Evolutionary conservation across 2,888 invertebrate genomes (phyloP), one percentile per base, ranked within the genome.

Genomic region (Rhodophaea formosa): DNA sequence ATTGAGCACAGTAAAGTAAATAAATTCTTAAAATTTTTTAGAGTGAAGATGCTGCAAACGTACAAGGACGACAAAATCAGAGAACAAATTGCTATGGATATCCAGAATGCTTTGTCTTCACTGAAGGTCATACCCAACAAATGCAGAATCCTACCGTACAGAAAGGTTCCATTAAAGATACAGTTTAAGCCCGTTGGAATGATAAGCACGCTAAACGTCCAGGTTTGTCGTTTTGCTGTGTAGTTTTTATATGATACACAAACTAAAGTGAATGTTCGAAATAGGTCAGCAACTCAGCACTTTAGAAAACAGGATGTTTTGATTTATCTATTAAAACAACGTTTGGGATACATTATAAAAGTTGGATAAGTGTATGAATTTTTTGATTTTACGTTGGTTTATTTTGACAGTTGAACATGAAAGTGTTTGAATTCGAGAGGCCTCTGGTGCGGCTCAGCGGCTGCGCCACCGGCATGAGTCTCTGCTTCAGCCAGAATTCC

Each of bases 121-220:
- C 63, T 91, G 10, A 90, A 84, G 71, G 86, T 89, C 1, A 64
- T 86, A 8, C 91, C 91, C 0, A 82, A 74, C 43, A 84, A 78
- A 59, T 85, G 81, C 57, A 71, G 42, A 1, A 88, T 91, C 64
- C 71, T 71, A 14, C 84, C 91, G 0, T 75, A 85, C 56, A 80
- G 75, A 59, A 90, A 87, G 69, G 77, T 82, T 8, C 80, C 87
- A 1, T 58, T 91, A 58, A 90, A 85, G 67, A 88, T 91, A 73
- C 85, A 84, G 54, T 90, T 90, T 56, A 90, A 88, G 61, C 91
- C 91, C 3, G 71, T 87, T 16, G 89, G 87, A 8, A 73, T 88
- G 76, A 90, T 91, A 56, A 88, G 79, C 59, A 74, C 75, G 7
- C 77, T 91, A 1, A 77, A 85, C 60, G 82, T 87, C 56, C 89